Percentiles rank a stretch among this genome's conserved stretches.
Conservation (phyloP, 2,113 vertebrate species). For the Picathartes gymnocephalus region DNA sequence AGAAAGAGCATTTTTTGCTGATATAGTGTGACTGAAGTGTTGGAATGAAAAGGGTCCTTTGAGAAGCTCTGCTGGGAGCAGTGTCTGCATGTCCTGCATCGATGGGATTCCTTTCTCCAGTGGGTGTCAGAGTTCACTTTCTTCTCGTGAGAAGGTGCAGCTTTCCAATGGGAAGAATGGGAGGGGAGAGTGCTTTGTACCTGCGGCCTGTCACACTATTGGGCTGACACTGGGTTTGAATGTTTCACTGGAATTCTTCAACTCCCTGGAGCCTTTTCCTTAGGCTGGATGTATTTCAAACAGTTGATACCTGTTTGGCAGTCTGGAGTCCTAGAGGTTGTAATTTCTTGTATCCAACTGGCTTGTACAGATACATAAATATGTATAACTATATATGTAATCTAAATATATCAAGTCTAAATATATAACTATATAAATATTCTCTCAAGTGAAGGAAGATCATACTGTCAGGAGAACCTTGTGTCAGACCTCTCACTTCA, state of each 20-base stretch:
- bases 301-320: background rate
- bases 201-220: background rate
- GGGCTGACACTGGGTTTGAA: background rate
- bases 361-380: background rate
- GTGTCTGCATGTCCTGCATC: background rate
- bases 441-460: background rate
- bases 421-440: background rate
- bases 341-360: background rate
- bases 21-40: background rate
- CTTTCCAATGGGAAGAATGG: background rate
- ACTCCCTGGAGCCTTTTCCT: background rate
- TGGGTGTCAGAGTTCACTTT: background rate
- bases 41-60: background rate
- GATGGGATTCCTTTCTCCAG: background rate
- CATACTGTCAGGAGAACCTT: background rate
- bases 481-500: slow-evolving; percentile 77
- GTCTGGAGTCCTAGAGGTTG: background rate
- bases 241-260: background rate
- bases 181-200: background rate
- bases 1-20: background rate
- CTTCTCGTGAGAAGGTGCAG: background rate
- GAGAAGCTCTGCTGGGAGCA: background rate
- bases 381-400: background rate
- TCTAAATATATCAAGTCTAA: background rate
- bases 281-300: background rate